Conservation (phyloP, 2,113 vertebrate genomes). For the Xiphorhynchus elegans region DNA sequence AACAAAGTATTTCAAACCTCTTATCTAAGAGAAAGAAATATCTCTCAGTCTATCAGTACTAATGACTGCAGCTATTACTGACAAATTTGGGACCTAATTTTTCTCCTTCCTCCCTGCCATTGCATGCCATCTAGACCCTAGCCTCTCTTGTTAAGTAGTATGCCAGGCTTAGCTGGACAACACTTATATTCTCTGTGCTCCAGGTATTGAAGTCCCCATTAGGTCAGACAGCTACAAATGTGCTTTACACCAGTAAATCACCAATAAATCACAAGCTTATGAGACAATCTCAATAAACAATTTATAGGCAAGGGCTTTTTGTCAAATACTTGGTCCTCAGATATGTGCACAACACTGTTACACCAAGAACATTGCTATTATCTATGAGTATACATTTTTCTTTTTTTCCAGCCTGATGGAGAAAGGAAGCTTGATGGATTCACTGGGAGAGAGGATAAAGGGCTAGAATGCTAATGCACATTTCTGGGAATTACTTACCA, state of each 20-base stretch:
- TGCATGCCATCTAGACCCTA: not conserved
- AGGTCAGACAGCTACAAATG: not conserved
- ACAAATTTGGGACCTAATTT: not conserved
- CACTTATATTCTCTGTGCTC: not conserved
- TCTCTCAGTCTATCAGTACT: not conserved
- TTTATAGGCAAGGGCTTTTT: not conserved
- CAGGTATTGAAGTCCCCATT: not conserved
- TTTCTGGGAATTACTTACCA: not conserved
- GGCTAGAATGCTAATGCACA: not conserved
- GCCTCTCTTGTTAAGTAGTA: not conserved
- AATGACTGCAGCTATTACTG: not conserved
- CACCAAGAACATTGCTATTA: not conserved
- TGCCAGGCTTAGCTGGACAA: not conserved
- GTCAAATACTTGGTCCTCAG: not conserved
- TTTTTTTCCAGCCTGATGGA: not conserved
- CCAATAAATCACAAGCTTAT: not conserved
- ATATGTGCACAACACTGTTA: not conserved
- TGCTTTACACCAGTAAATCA: not conserved
- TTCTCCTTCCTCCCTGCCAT: not conserved
- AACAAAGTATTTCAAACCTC: not conserved
- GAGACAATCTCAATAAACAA: not conserved
- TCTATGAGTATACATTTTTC: not conserved
- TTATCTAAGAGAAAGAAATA: not conserved
- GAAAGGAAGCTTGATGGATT: not conserved
- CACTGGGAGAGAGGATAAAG: not conserved